Conservation (phyloP, 2,113 vertebrate genomes). For the Mus spicilegus region DNA sequence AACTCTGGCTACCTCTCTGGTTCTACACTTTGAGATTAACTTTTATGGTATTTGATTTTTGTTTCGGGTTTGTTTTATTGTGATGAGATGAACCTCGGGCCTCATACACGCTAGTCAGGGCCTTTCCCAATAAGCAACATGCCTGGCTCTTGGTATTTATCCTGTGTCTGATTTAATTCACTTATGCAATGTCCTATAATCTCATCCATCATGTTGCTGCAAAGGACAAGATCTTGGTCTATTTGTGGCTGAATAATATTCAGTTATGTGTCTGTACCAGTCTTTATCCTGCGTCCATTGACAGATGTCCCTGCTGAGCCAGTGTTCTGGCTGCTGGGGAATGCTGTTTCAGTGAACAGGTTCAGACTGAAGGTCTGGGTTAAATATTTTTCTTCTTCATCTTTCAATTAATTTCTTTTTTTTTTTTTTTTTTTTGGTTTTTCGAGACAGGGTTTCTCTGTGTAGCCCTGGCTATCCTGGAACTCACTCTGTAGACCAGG, state of each 20-base stretch:
- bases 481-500: too few species aligned
- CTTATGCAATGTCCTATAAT: rapidly evolving
- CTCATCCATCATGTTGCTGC: background rate
- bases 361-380: background rate
- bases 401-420: background rate
- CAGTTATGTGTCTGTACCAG: background rate
- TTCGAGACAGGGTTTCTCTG: too few species aligned
- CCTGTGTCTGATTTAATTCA: background rate
- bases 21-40: background rate
- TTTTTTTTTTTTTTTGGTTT: too few species aligned
- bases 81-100: background rate
- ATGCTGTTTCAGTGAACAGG: background rate
- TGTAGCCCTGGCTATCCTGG: too few species aligned
- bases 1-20: background rate
- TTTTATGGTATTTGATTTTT: background rate
- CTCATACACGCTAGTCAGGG: background rate
- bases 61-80: background rate
- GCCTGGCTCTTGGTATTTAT: background rate
- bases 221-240: background rate
- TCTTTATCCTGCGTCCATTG: too few species aligned
- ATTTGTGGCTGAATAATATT: background rate
- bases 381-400: background rate
- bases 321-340: background rate
- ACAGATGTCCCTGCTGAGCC: background rate
- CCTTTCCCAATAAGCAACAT: background rate